A percentile compares a stretch with the other conserved stretches of the same genome.
These are phyloP conservation scores for Felis catus DNA, from an alignment of 2,113 vertebrate species.

Conservation along the genomic window F.catus_Fca126_mat1.0 CM031414.1:45549001-45549500, in stretches of 20 bases:
- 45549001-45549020: not conserved
- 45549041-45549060: not conserved
- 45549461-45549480: not conserved
- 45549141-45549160: not conserved
- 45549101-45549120: not conserved
- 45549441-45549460: not conserved
- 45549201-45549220: not conserved
- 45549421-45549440: rapidly evolving
- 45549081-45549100: not conserved
- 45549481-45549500: not conserved
- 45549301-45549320: not conserved
- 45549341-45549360: not conserved
- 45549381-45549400: not conserved
- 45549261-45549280: not conserved
- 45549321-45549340: no score
- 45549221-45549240: not conserved
- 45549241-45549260: not conserved
- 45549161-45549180: not conserved
- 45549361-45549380: not conserved
- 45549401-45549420: not conserved
- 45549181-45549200: not conserved
- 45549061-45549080: not conserved
- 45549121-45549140: not conserved
- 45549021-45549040: no score
- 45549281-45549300: not conserved